Base-by-base conservation (phyloP, 2,888 invertebrate species). In the Lottia gigantea region DNA sequence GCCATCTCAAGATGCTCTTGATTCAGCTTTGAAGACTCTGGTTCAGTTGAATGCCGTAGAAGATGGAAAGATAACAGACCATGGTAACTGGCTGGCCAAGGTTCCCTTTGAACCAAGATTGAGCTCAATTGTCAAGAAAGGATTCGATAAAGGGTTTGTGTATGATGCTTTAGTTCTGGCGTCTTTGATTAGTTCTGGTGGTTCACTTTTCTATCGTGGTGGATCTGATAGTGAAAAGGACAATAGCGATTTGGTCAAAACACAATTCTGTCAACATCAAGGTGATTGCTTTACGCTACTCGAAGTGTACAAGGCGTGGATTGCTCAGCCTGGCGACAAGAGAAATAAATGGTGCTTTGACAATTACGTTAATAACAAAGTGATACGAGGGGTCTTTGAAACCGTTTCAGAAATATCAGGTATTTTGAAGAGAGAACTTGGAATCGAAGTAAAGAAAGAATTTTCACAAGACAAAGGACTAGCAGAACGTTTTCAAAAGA, bases 361-460 rank as follows among this genome's bases (percentile, higher is more conserved):
- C n/a, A 86, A 89, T 72, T 81, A 80, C 68, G 81, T 89, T 47
- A 88, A 88, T 76, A 84, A 80, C 15, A 87, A 85, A 76, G 76
- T 84, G 6, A 80, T 88, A 74, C 78, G 80, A 49, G 76, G 78
- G 8, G 81, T 80, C 7, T 71, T 78, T 31, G 83, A 84, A 16
- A 76, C 68, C 40, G 74, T 84, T 2, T 78, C 78, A 19, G 86
- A 86, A 68, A 74, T 82, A 14, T 25, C 72, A 3, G 68, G 73
- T 4, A 72, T 78, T 14, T 71, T 86, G 25, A 77, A 74, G 49
- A 78, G 74, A 68, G 83, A 85, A n/a, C 49, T 76, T 16, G 65
- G 73, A 8, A 49, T 73, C 15, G 71, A 76, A 8, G 70, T 82
- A 0, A 72, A 70, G 31, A 67, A 71, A 25, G 66, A 70, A 16